These are phyloP conservation scores for Gambusia yucatana DNA, from an alignment of 2,797 vertebrate genomes.

Conservation along the genomic window DNA sequence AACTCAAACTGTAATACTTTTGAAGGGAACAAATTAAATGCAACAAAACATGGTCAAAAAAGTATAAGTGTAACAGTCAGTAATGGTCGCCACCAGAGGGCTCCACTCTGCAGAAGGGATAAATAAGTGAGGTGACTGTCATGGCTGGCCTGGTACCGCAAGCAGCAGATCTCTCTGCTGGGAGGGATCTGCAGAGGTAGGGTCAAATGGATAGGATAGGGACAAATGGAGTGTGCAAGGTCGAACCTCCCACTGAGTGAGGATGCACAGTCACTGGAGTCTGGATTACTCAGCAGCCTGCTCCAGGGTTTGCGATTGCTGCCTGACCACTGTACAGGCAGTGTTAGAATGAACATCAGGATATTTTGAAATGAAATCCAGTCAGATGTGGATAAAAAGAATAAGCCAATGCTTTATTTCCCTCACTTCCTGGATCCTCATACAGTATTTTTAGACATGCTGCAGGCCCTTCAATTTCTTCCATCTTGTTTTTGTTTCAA, in stretches of 20 bases:
- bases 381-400: background rate
- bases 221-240: slow-evolving; percentile 61
- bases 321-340: slow-evolving; percentile 15
- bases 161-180: slow-evolving; percentile 36
- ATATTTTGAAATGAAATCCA: background rate
- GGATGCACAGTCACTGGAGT: slow-evolving; percentile 6
- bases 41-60: slow-evolving; percentile 32
- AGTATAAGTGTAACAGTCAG: slow-evolving; percentile 26
- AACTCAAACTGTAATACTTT: background rate
- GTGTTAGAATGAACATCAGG: background rate
- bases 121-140: slow-evolving; percentile 48
- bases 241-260: slow-evolving; percentile 32
- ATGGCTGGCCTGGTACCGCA: slow-evolving; percentile 36
- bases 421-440: background rate
- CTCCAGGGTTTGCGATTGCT: slow-evolving; percentile 20
- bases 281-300: slow-evolving; percentile 37
- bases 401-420: background rate
- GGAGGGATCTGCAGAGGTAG: too few species aligned
- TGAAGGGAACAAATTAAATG: background rate
- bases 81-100: slow-evolving; percentile 36
- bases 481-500: slow-evolving; percentile 31
- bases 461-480: slow-evolving; percentile 18
- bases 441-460: slow-evolving; percentile 48
- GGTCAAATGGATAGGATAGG: slow-evolving; percentile 9
- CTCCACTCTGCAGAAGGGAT: slow-evolving; percentile 27